Evolutionary conservation across 2,888 invertebrate genomes (phyloP).

Genomic region (Cheilosia vulpina): DNA sequence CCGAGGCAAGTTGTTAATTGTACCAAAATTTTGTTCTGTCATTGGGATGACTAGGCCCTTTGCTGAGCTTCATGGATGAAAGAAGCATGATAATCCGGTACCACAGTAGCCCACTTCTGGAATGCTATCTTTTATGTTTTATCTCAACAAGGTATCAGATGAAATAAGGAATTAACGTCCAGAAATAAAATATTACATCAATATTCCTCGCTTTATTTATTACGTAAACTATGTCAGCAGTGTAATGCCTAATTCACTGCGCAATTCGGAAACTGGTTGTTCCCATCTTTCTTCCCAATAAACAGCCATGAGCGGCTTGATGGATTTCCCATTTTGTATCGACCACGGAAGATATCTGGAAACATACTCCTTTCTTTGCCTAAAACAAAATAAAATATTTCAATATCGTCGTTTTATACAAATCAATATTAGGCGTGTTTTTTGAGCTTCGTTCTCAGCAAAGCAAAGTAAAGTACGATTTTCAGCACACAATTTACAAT

Average conservation of each 20-base stretch:
- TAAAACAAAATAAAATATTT: slow-evolving; percentile 65
- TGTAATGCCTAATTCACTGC: slow-evolving; percentile 91
- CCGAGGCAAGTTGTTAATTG: too few species aligned
- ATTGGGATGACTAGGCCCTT: too few species aligned
- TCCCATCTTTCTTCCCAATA: slow-evolving; percentile 98
- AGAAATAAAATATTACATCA: neutral
- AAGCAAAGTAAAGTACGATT: too few species aligned
- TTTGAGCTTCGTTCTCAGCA: too few species aligned
- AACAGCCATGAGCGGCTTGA: slow-evolving; percentile 92
- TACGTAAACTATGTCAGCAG: slow-evolving; percentile 82
- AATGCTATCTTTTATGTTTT: too few species aligned
- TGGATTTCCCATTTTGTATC: slow-evolving; percentile 89
- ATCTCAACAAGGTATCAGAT: too few species aligned
- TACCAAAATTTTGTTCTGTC: too few species aligned
- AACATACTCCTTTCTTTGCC: slow-evolving; percentile 90
- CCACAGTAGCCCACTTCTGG: too few species aligned
- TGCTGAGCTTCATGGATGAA: too few species aligned
- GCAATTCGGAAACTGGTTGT: slow-evolving; percentile 91
- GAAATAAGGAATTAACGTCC: neutral
- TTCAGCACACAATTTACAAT: too few species aligned
- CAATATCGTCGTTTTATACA: neutral
- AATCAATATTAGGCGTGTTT: too few species aligned
- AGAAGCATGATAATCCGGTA: too few species aligned
- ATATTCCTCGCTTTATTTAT: neutral
- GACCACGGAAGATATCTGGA: slow-evolving; percentile 94